Base-by-base conservation (phyloP, 2,888 invertebrate genomes). In the Exephanes ischioxanthus region DNA sequence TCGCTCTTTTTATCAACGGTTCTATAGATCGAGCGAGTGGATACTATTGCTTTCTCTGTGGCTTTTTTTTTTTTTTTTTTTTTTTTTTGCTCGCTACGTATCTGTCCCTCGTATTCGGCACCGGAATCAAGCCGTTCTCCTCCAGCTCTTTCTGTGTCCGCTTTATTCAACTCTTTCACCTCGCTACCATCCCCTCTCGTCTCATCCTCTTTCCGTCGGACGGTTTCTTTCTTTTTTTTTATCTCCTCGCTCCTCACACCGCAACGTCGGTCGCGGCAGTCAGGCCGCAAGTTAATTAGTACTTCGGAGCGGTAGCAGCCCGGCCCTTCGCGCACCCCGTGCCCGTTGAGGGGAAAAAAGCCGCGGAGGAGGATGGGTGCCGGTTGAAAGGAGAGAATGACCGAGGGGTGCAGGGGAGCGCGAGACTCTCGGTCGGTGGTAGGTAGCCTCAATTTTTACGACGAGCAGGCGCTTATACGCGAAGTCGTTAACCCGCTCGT, bases 201-300 rank as follows among this genome's bases (percentile, higher is more conserved):
- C 55, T 61, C 55, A 14, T 70, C 61, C 61, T 45, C 55, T 71
- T 48, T 19, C 53, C 37, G n/a, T 63, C 53, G 41, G 19, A 9
- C 33, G 45, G 19, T n/a, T 16, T 19, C 16, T 26, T 51, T 14
- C 37, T 70, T 63, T 30, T 53, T 48, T 71, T 76, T 67, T 67
- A 76, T 71, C 76, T 33, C 71, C 37, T 51, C 53, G 76, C 63
- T 37, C 76, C 48, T 37, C 78, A 30, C 51, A 53, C 61, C 61
- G 30, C 26, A 19, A 61, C 73, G 26, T 75, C 67, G 58, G 19
- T 63, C 73, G 70, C 51, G 70, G 77, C 58, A 79, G 75, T 73
- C 84, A 79, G 78, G 84, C 82, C 88, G 78, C 88, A 77, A 88
- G 87, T 90, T 90, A 89, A 90, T 90, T 90, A 90, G 86, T 85